Conservation (phyloP, 2,113 vertebrate species). For the Megalops atlanticus region DNA sequence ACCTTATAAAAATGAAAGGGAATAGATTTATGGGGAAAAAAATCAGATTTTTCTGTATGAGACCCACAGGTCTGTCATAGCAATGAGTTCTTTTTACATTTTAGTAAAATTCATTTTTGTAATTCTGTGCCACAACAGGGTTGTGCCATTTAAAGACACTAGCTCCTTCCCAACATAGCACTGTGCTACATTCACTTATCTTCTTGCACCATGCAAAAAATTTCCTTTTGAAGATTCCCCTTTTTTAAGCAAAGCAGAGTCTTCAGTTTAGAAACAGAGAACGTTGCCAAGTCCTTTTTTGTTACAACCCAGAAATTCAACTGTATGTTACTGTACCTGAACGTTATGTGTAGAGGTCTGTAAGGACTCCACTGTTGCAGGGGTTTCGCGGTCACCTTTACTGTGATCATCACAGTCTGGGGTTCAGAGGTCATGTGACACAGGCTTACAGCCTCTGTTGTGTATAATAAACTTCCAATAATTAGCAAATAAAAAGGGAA, state of each 20-base stretch:
- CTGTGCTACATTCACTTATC: slow-evolving; percentile 3
- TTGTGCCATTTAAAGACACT: background rate
- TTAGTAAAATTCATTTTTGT: background rate
- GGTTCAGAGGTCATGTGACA: background rate
- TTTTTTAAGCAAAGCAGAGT: slow-evolving; percentile 7
- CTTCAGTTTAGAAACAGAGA: slow-evolving; percentile 1
- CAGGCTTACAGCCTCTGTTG: background rate
- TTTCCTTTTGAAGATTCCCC: slow-evolving; percentile 7
- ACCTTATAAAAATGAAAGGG: background rate
- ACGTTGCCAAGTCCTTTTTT: slow-evolving; percentile 4
- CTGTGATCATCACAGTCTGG: background rate
- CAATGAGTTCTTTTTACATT: background rate
- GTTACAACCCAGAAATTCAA: background rate
- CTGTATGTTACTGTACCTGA: background rate
- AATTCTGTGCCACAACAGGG: background rate
- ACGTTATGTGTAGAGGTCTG: background rate
- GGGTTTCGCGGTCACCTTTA: background rate
- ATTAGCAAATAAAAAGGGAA: background rate
- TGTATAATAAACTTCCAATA: background rate
- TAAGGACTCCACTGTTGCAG: background rate
- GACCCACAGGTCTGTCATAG: background rate
- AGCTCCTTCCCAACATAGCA: slow-evolving; percentile 3
- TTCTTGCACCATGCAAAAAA: slow-evolving; percentile 9
- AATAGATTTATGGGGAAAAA: background rate
- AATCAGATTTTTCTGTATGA: background rate